Conservation (phyloP, 2,113 vertebrate genomes). For the Apodemus sylvaticus region DNA sequence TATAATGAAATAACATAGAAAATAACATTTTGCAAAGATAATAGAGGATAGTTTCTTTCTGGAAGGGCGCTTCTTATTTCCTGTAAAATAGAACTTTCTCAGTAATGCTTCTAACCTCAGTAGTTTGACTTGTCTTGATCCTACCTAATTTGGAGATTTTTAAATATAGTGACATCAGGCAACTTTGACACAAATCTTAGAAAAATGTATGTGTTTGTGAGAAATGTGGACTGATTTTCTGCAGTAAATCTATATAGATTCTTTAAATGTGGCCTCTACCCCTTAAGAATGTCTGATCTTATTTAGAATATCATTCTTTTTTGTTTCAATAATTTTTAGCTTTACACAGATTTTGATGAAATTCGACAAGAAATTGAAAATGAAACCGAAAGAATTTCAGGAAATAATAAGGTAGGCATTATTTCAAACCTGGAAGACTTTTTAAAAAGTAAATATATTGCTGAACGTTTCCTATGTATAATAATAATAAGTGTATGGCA, state of each 20-base stretch:
- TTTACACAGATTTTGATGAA: conserved; percentile 97
- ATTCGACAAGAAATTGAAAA: conserved; percentile 97
- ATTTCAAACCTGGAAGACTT: conserved; percentile 13
- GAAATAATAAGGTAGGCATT: conserved; percentile 94
- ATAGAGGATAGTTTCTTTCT: conserved; percentile 29
- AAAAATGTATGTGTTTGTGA: neutral
- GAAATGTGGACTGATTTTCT: conserved; percentile 49
- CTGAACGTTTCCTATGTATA: neutral
- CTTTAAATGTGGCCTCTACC: conserved; percentile 1
- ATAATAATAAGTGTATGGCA: neutral
- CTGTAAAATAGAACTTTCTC: conserved; percentile 29
- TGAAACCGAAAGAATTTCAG: conserved; percentile 97
- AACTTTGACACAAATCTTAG: conserved; percentile 31
- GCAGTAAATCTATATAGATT: neutral
- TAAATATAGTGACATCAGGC: conserved; percentile 6
- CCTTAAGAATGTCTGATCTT: conserved; percentile 28
- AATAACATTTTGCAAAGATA: conserved; percentile 11
- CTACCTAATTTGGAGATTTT: conserved; percentile 31
- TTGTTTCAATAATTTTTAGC: conserved; percentile 84
- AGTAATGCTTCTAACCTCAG: conserved; percentile 25
- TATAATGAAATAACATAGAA: conserved; percentile 29
- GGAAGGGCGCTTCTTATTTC: neutral
- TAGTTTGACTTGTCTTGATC: neutral
- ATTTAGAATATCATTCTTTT: conserved; percentile 35
- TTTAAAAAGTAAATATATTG: neutral